Evolutionary conservation across 2,888 invertebrate species (phyloP).

Genomic region (Theristus sp.): DNA sequence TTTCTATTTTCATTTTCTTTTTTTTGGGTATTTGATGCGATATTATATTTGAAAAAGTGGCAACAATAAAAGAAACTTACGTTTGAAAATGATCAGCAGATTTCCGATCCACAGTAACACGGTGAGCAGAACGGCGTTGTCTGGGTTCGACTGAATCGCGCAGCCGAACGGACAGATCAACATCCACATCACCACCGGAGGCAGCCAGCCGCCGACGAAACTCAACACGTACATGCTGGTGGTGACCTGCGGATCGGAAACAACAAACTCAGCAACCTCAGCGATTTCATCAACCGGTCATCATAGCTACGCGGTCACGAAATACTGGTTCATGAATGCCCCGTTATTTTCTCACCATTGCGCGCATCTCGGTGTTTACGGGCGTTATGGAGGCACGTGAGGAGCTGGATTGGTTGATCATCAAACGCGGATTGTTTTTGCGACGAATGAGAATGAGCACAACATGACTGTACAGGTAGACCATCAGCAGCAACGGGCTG

Average conservation of each 20-base stretch:
- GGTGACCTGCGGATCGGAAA: conserved; percentile 41
- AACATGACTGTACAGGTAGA: not conserved
- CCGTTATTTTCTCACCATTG: too few relatives aligned
- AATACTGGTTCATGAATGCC: too few relatives aligned
- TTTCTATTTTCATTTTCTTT: too few relatives aligned
- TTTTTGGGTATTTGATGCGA: too few relatives aligned
- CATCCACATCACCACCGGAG: conserved; percentile 40
- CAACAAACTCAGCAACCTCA: too few relatives aligned
- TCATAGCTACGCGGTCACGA: too few relatives aligned
- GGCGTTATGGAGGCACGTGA: too few relatives aligned
- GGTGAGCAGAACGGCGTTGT: not conserved
- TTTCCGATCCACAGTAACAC: not conserved
- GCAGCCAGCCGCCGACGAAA: conserved; percentile 43
- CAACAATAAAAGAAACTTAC: not conserved
- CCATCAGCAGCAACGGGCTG: not conserved
- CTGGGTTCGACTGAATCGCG: not conserved
- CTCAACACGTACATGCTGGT: conserved; percentile 44
- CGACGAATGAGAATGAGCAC: not conserved
- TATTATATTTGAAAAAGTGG: too few relatives aligned
- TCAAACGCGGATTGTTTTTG: not conserved
- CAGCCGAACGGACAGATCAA: conserved; percentile 38
- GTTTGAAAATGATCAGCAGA: not conserved
- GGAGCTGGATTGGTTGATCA: too few relatives aligned
- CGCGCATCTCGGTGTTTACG: too few relatives aligned
- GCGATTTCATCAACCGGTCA: too few relatives aligned